Evolutionary conservation across 1,140 invertebrate species (phyloP).

Genomic region (Drosophila bifasciata): DNA sequence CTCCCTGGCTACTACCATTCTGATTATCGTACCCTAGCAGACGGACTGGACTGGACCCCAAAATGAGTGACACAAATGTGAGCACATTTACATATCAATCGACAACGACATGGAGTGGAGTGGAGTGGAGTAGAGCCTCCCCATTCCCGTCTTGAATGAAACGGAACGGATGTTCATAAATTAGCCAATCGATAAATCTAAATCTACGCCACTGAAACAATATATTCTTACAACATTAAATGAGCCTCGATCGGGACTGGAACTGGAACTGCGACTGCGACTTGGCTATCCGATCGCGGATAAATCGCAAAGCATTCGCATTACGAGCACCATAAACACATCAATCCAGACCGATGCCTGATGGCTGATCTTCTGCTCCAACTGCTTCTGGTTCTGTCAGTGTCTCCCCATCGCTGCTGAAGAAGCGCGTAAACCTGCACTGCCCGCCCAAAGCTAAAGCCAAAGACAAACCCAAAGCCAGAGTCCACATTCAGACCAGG

Average conservation of each 20-base stretch:
- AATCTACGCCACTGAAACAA: conserved; percentile 56
- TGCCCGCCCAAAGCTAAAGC: too few relatives aligned
- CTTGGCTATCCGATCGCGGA: too few relatives aligned
- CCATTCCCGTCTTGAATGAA: neutral
- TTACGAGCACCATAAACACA: conserved; percentile 76
- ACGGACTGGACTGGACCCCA: conserved; percentile 11
- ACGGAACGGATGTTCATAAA: conserved; percentile 83
- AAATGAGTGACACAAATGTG: conserved; percentile 80
- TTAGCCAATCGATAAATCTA: conserved; percentile 83
- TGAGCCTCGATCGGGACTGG: conserved; percentile 22
- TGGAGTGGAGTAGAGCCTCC: neutral
- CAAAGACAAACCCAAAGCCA: too few relatives aligned
- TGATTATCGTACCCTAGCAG: conserved; percentile 21
- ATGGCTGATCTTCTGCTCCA: conserved; percentile 12
- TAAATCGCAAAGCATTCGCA: conserved; percentile 46
- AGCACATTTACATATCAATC: conserved; percentile 83
- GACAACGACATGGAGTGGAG: conserved; percentile 13
- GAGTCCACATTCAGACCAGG: neutral
- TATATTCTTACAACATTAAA: conserved; percentile 71
- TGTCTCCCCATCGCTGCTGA: conserved; percentile 1
- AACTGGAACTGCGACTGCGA: too few relatives aligned
- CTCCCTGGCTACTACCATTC: conserved; percentile 36
- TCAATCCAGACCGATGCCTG: conserved; percentile 51
- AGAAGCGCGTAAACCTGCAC: conserved; percentile 34
- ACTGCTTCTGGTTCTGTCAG: neutral